Percentiles rank a stretch among this genome's conserved stretches.
These are phyloP conservation scores for Folsomia candida DNA, from an alignment of 2,888 invertebrate genomes.

Conservation along the genomic window DNA sequence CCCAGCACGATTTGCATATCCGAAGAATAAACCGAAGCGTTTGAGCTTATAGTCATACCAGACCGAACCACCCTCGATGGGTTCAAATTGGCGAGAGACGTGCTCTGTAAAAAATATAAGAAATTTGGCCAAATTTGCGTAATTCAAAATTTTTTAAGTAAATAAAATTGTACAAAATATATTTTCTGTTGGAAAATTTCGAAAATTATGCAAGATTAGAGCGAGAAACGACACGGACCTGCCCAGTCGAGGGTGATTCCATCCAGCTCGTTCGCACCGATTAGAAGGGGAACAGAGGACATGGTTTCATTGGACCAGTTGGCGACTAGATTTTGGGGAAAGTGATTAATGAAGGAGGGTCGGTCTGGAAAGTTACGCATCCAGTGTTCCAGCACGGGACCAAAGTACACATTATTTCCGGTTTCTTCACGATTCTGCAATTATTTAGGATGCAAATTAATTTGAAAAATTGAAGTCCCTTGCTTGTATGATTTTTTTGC, in stretches of 20 bases:
- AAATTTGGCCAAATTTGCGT: neutral
- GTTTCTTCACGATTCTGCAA: neutral
- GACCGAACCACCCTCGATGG: neutral
- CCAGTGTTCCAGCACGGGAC: conserved; percentile 35
- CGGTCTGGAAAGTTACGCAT: conserved; percentile 16
- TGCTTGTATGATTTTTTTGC: too few species aligned
- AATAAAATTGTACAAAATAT: too few species aligned
- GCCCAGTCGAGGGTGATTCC: conserved; percentile 14
- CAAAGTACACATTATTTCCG: conserved; percentile 14
- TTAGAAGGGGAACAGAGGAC: conserved; percentile 32
- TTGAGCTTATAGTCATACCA: neutral
- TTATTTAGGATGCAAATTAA: neutral
- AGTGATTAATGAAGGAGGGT: conserved; percentile 24
- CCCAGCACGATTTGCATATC: too few species aligned
- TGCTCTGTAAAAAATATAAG: neutral
- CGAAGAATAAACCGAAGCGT: neutral
- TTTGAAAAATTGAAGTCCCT: neutral
- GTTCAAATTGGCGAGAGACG: neutral
- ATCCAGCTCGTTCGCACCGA: conserved; percentile 27
- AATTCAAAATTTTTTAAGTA: too few species aligned
- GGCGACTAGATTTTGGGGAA: conserved; percentile 23
- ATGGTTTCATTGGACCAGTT: conserved; percentile 19
- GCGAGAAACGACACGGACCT: too few species aligned
- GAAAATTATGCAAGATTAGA: too few species aligned
- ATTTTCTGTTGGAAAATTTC: too few species aligned